Base-by-base conservation (phyloP, 2,113 vertebrate genomes). In the Psephotus haematonotus region DNA sequence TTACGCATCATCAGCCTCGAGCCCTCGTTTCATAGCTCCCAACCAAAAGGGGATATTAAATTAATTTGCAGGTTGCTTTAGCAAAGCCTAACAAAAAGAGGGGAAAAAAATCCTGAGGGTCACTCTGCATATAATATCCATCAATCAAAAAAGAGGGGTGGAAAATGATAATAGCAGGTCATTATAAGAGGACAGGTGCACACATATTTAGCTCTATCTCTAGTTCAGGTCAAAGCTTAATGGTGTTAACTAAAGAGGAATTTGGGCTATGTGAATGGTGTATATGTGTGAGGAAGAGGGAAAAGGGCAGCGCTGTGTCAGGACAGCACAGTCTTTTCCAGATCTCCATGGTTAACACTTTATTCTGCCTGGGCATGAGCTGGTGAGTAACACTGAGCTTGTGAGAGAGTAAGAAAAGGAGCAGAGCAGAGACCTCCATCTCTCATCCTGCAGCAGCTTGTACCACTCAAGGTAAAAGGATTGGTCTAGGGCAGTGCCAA, bases 11-110 rank as follows among this genome's bases (percentile, higher is more conserved):
- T 98, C 98, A 98, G 98, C 97, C 97, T 95, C 97, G 59, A 98
- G 98, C 98, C 98, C 97, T 93, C 97, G 97, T 98, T 98, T 98
- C 98, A 98, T 98, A 98, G 98, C 98, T 98, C 97, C 98, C 98
- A 98, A 98, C 97, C 98, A 97, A 97, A 98, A 98, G 98, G 98
- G 98, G 98, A 98, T 98, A 98, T 98, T 98, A 98, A 98, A 98
- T 98, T 98, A 98, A 98, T 98, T 98, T 98, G 98, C 98, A 98
- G 98, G 98, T 98, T 98, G 98, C 98, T 98, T 98, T 98, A 98
- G 97, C 98, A 98, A 98, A 98, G 97, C 98, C 98, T 97, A 98
- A 98, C 97, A 97, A 97, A 97, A 96, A 97, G 47, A n/a, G 14
- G 20, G 44, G 44, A 76, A 90, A 86, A 86, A 83, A 96, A 93